Evolutionary conservation across 2,888 invertebrate genomes (phyloP), one percentile per base, ranked within the genome.

Genomic region (Melanostoma mellinum): DNA sequence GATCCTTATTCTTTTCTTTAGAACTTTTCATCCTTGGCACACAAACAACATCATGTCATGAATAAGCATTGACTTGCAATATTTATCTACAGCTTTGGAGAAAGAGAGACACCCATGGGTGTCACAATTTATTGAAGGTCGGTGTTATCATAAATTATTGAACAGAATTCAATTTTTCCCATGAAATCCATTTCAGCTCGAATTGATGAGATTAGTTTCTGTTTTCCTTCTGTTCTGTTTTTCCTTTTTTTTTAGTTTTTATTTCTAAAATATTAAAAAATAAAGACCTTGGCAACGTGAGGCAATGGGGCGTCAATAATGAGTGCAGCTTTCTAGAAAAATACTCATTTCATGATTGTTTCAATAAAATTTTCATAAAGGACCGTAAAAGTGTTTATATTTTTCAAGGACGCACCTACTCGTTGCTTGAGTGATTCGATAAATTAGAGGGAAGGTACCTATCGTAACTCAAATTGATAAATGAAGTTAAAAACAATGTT

Each of bases 1-100:
- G 65, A 80, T 76, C 52, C 44, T 68, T 55, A 32, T 60, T 60
- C 50, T 35, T 60, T 60, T 20, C 44, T 68, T 32, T 36, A 6
- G 3, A 61, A 61, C 6, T 65, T 60, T 48, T 56, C 42, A 58
- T 67, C 48, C 50, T 50, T 67, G 44, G 36, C 32, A 48, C 35
- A 55, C 61, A 50, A 56, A 74, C 56, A 74, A 61, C 55, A 53
- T 38, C 46, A 30, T 55, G 48, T 52, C 55, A 46, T 55, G 48
- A 77, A 52, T 56, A 63, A 63, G 76, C 56, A 77, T 71, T 63
- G 69, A 63, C 56, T 63, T 71, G 55, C 50, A 48, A 69, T 77
- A 56, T 63, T 72, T 52, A 55, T 76, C 53, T 63, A 44, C 42
- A 55, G 10, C 65, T 58, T n/a, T 42, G 20, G 6, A 32, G 36